Evolutionary conservation across 2,888 invertebrate genomes (phyloP), one percentile per base, ranked within the genome.

Genomic region (Rhaphigaster nebulosa): DNA sequence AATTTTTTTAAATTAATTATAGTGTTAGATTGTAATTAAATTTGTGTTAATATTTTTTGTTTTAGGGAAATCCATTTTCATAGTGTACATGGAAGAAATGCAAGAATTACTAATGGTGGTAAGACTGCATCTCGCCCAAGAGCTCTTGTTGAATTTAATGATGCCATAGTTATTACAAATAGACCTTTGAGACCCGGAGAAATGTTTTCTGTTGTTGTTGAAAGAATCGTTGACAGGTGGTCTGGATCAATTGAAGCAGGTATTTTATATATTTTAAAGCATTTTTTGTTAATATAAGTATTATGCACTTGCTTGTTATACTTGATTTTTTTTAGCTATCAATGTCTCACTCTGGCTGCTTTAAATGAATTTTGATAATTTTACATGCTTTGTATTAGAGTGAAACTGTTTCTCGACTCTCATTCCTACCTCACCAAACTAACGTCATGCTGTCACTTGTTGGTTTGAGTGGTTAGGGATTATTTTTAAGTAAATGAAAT

Each of bases 221-320:
- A 98, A 93, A 97, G 96, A 93, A 97, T 98, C 96, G 97, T 98
- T 29, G 98, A 97, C 92, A 96, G 98, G 92, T 98, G 98, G 98
- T 97, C 97, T 23, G 98, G 98, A 12, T 97, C 98, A 92, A 96
- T 98, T 90, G 98, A 98, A 95, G 97, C 97, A 91, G 97, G 97
- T 96, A 65, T 65, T 60, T 65, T 65, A 29, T 29, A 65, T n/a
- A 29, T 65, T 65, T n/a, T 29, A 70, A 34, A 70, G 1, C 70
- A 3, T 34, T 18, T 3, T 70, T 70, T 29, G 15, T 34, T 70
- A 34, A 18, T 70, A 26, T 56, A 34, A 70, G 29, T 70, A 34
- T 6, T 34, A 20, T 70, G 3, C 18, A 29, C 18, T 70, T 18
- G 2, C 34, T 34, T 29, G 18, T 18, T 2, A n/a, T n/a, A n/a